Evolutionary conservation across 2,888 invertebrate species (phyloP), one percentile per base, ranked within the genome.

Genomic region (Dicyrtomina minuta): DNA sequence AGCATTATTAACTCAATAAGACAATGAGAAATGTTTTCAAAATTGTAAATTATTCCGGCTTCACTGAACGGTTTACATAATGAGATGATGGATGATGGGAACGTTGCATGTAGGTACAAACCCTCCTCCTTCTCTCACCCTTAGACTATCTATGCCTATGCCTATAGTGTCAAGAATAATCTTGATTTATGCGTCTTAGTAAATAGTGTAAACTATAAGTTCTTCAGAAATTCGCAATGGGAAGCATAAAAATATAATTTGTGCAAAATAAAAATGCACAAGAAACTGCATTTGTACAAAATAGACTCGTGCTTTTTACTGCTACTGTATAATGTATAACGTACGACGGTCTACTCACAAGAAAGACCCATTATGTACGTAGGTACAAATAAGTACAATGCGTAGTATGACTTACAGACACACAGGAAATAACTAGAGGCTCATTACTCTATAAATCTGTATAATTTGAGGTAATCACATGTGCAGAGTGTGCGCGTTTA

Each of bases 21-120:
- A 60, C 60, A 60, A 60, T 44, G 60, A 60, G 26, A 43, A 44
- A 60, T 60, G 44, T 60, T 44, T 17, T 3, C n/a, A 64, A 64
- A 64, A 51, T 46, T 51, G 62, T 39, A 46, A 26, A 64, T 64
- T 15, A 51, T 64, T 64, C 64, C 64, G 64, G 27, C 64, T 51
- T 17, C 27, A 64, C 51, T 49, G 46, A 51, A 51, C 51, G 64
- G 51, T 64, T 51, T 53, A 64, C 39, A 53, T 64, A 64, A 64
- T 64, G 64, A 64, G 64, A 33, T 64, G 51, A 27, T 64, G 51
- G 33, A 17, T 27, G 27, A 58, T 58, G 58, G 58, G 39, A 58
- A 33, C 13, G 5, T 51, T 51, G 27, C 26, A 64, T n/a, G 33
- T 49, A 5, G n/a, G 26, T 12, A 33, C 15, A 51, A 26, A 20